Evolutionary conservation across 92 coral and sea anemone species (phyloP).

Genomic region (Pocillopora meandrina): DNA sequence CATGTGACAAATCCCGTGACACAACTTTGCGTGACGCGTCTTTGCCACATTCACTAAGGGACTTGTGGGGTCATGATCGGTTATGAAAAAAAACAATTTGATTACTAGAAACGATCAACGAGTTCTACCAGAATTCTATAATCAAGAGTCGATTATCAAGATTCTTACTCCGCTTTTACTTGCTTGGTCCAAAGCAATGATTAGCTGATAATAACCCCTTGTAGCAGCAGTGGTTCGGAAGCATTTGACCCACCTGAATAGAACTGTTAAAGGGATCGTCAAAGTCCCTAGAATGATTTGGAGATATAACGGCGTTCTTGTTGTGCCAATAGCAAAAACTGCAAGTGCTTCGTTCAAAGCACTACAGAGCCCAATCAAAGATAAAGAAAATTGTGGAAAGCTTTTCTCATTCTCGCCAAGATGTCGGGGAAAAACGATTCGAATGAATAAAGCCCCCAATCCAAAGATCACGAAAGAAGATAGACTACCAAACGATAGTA

Average conservation of each 20-base stretch:
- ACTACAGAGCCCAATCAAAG: constrained; percentile 67
- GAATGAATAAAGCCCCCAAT: constrained; percentile 24
- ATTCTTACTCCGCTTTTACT: too few species aligned
- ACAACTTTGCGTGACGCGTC: too few species aligned
- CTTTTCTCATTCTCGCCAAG: constrained; percentile 67
- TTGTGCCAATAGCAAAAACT: constrained; percentile 73
- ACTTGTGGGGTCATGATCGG: too few species aligned
- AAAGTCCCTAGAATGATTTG: constrained; percentile 81
- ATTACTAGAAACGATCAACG: too few species aligned
- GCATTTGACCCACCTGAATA: not conserved
- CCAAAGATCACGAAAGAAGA: constrained; percentile 79
- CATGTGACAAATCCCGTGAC: too few species aligned
- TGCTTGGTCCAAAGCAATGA: too few species aligned
- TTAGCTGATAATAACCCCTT: too few species aligned
- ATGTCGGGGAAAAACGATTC: constrained; percentile 46
- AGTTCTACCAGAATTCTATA: too few species aligned
- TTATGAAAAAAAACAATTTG: too few species aligned
- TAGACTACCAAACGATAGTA: constrained; percentile 59
- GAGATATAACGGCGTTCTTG: constrained; percentile 76
- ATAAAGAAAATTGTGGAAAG: constrained; percentile 64
- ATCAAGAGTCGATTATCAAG: too few species aligned
- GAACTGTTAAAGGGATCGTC: constrained; percentile 66
- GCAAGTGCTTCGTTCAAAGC: constrained; percentile 70
- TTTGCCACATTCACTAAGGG: too few species aligned
- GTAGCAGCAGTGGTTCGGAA: too few species aligned